These are phyloP conservation scores for Oxycera nigricornis DNA, from an alignment of 2,888 invertebrate genomes.

Conservation along the genomic window DNA sequence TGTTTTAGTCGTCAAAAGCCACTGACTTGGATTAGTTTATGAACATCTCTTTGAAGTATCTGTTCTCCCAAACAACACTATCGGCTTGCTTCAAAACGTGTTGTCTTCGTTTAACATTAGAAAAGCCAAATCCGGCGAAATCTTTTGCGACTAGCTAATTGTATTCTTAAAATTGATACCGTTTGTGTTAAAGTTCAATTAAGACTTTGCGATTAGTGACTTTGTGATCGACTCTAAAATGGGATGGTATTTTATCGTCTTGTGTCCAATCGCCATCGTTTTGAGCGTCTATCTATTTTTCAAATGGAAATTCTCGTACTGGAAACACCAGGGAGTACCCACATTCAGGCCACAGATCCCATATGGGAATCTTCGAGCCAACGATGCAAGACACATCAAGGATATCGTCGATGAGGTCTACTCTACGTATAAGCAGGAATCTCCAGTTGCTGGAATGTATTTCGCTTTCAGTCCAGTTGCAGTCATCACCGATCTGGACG, in stretches of 20 bases:
- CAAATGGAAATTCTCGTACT: constrained; percentile 1
- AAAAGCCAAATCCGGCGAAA: too few species aligned
- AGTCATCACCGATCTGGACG: constrained; percentile 50
- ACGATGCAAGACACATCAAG: constrained; percentile 30
- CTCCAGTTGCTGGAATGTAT: constrained; percentile 43
- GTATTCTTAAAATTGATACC: too few species aligned
- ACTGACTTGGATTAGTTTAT: too few species aligned
- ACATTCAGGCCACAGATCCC: constrained; percentile 50
- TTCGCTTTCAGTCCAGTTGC: constrained; percentile 42
- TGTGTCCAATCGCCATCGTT: neutral
- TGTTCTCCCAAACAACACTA: too few species aligned
- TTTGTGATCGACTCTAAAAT: too few species aligned
- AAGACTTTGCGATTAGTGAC: too few species aligned
- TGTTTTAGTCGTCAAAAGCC: too few species aligned
- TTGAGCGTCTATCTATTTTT: constrained; percentile 34
- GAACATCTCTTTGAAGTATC: too few species aligned
- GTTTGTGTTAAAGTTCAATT: too few species aligned
- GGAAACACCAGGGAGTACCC: constrained; percentile 19
- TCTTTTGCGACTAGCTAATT: too few species aligned
- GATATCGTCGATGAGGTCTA: neutral
- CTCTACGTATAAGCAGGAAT: constrained; percentile 38
- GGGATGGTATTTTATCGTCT: neutral
- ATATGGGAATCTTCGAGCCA: constrained; percentile 48
- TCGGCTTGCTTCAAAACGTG: too few species aligned
- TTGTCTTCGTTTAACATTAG: too few species aligned